Evolutionary conservation across 1,140 invertebrate genomes (phyloP), one percentile per base, ranked within the genome.

Genomic region (Probaryconus sp.): DNA sequence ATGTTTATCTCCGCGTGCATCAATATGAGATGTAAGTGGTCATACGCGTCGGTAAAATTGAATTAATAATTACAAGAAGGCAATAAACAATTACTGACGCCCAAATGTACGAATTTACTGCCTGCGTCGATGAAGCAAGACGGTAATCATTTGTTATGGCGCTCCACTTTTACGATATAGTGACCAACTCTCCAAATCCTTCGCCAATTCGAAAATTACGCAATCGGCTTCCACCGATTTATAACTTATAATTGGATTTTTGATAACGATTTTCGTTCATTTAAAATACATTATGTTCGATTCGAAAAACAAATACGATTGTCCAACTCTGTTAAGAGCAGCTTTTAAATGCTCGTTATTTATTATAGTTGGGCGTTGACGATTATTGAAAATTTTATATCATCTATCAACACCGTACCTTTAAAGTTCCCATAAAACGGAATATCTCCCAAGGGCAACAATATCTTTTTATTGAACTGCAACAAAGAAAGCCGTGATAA

Each of bases 61-160:
- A 74, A 74, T 74, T 63, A 63, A 55, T 51, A 61, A 68, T 68
- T 74, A 14, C 9, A 42, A 35, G 17, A 26, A 17, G 30, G 53
- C 30, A 45, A 67, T 73, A 74, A 74, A 74, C 63, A 61, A 68
- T 65, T 65, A 67, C 28, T 37, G 30, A 37, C 31, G n/a, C 18
- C 26, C 20, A 53, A 17, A 37, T 9, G 28, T 43, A 28, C 38
- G 42, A 47, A 63, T 73, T 50, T 45, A 14, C 5, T 35, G 51
- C 4, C n/a, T 24, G 40, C 18, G n/a, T 33, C 33, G 56, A 53
- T 35, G 16, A 31, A 26, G 28, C 28, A 26, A 58, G 35, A 40
- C 31, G 21, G 37, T 37, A 74, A 74, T 65, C 38, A 63, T 73
- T 73, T 73, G 70, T 73, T 73, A 73, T 9, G 61, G 55, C 61